Evolutionary conservation across 2,113 vertebrate species (phyloP).

Genomic region (human (Homo sapiens)): GRCh38 chr4:180906001-180906500

Average conservation of each 20-base stretch:
- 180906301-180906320: neutral
- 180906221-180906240: neutral
- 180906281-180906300: neutral
- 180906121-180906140: neutral
- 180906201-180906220: neutral
- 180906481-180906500: neutral
- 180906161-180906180: neutral
- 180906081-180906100: neutral
- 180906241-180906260: neutral
- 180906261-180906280: neutral
- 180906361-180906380: neutral
- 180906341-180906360: neutral
- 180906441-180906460: constrained; percentile 6
- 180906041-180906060: neutral
- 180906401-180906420: neutral
- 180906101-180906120: neutral
- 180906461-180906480: constrained; percentile 35
- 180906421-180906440: neutral
- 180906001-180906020: neutral
- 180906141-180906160: neutral
- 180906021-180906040: neutral
- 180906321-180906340: neutral
- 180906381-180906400: neutral
- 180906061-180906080: neutral
- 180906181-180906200: neutral